phyloP scores from a whole-genome alignment of 2,797 vertebrate species.

The Harpagifer antarcticus region DNA sequence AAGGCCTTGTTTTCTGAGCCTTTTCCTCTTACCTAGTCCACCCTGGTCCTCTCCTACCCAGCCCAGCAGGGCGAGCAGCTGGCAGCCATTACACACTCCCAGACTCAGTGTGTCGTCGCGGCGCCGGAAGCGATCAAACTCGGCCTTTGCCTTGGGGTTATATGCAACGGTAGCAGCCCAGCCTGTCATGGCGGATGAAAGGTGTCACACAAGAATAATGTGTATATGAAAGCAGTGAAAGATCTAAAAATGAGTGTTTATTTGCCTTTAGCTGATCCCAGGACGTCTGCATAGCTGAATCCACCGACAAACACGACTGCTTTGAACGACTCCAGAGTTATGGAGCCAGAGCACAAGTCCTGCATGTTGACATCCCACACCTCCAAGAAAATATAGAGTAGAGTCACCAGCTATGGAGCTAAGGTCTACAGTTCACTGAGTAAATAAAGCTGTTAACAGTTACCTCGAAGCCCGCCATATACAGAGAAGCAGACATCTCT shows the following conservation, averaged over 20 bases:
- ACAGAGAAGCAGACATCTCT: slow-evolving; percentile 91
- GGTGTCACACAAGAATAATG: neutral
- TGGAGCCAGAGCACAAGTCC: slow-evolving; percentile 88
- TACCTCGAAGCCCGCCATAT: slow-evolving; percentile 94
- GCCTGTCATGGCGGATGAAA: slow-evolving; percentile 75
- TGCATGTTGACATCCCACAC: slow-evolving; percentile 96
- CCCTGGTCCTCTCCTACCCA: slow-evolving; percentile 87
- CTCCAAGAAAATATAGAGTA: slow-evolving; percentile 65
- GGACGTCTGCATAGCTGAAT: slow-evolving; percentile 94
- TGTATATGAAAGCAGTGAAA: neutral
- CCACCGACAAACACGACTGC: slow-evolving; percentile 93
- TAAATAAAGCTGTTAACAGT: neutral
- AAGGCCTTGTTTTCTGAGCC: neutral
- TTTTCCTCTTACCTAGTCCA: slow-evolving; percentile 59
- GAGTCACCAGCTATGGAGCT: neutral
- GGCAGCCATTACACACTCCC: slow-evolving; percentile 95
- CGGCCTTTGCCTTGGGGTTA: slow-evolving; percentile 83
- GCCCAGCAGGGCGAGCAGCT: slow-evolving; percentile 91
- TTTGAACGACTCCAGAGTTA: slow-evolving; percentile 87
- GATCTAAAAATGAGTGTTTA: neutral
- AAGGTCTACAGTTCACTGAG: too few species aligned
- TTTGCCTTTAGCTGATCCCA: slow-evolving; percentile 93
- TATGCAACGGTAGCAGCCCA: slow-evolving; percentile 92
- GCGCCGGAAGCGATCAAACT: slow-evolving; percentile 87
- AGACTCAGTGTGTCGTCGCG: slow-evolving; percentile 91